Evolutionary conservation across 1,140 invertebrate genomes (phyloP).

Genomic region (Eufriesea mexicana): DNA sequence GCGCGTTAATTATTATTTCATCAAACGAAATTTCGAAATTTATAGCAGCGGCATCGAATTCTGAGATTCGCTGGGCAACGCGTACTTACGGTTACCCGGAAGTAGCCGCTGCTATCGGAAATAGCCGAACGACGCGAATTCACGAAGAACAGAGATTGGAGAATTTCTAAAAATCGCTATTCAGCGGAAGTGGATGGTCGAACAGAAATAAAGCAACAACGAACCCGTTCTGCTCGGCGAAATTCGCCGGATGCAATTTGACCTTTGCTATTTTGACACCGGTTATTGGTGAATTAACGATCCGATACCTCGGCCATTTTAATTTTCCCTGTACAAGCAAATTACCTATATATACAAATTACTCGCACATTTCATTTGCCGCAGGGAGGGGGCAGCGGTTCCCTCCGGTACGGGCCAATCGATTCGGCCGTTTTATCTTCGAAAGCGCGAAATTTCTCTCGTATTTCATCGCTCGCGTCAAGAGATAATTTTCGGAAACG

Average conservation of each 20-base stretch:
- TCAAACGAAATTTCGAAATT: neutral
- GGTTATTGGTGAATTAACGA: slow-evolving; percentile 69
- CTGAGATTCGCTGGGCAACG: too few relatives aligned
- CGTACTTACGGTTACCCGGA: too few relatives aligned
- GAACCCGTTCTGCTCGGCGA: neutral
- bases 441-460: slow-evolving; percentile 35
- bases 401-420: neutral
- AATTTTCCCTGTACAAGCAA: slow-evolving; percentile 67
- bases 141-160: neutral
- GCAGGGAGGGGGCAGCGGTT: too few relatives aligned
- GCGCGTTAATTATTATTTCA: neutral
- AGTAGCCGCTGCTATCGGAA: neutral
- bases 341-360: slow-evolving; percentile 56
- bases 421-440: slow-evolving; percentile 40
- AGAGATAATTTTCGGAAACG: slow-evolving; percentile 40
- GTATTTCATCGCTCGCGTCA: slow-evolving; percentile 34
- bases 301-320: slow-evolving; percentile 65
- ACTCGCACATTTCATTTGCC: slow-evolving; percentile 53
- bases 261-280: slow-evolving; percentile 65
- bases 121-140: neutral
- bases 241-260: slow-evolving; percentile 39
- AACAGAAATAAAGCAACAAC: neutral
- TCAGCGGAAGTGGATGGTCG: neutral
- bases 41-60: neutral
- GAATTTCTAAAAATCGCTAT: neutral